phyloP scores from a whole-genome alignment of 2,888 invertebrate species.

The Julus scanicus region DNA sequence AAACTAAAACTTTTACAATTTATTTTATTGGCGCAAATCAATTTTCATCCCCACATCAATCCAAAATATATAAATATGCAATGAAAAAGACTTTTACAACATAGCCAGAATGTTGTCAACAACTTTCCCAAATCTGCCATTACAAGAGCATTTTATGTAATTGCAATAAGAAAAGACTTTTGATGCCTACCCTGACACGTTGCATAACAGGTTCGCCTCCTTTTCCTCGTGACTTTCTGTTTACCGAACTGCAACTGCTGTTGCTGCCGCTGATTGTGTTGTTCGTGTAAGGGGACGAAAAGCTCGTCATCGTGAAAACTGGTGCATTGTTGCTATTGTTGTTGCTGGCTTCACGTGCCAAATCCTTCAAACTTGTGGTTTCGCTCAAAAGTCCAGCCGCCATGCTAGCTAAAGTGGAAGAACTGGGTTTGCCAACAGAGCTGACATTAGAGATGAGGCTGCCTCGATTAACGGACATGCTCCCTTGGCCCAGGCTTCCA shows the following conservation, averaged over 20 bases:
- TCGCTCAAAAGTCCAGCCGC: slow-evolving; percentile 71
- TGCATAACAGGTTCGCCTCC: slow-evolving; percentile 68
- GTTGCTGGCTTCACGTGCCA: slow-evolving; percentile 52
- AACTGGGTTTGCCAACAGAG: slow-evolving; percentile 82
- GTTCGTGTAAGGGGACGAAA: slow-evolving; percentile 56
- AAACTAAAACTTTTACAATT: too few species aligned
- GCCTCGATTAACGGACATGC: slow-evolving; percentile 79
- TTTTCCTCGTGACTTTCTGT: slow-evolving; percentile 59
- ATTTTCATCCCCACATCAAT: too few species aligned
- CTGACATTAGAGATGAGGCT: slow-evolving; percentile 79
- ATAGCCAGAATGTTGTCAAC: too few species aligned
- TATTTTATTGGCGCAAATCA: too few species aligned
- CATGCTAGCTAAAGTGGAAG: slow-evolving; percentile 84
- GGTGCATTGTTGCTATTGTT: slow-evolving; percentile 51
- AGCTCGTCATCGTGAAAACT: slow-evolving; percentile 50
- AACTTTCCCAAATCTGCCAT: too few species aligned
- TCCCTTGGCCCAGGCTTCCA: slow-evolving; percentile 74
- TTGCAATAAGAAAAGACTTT: not conserved
- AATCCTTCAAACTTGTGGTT: slow-evolving; percentile 58
- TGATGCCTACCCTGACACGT: slow-evolving; percentile 71
- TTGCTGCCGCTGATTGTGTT: slow-evolving; percentile 55
- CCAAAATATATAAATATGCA: too few species aligned
- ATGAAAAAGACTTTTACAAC: too few species aligned
- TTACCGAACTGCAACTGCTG: slow-evolving; percentile 52
- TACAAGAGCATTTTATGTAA: too few species aligned